Base-by-base conservation (phyloP, 2,888 invertebrate species). In the Heliconius charithonia region DNA sequence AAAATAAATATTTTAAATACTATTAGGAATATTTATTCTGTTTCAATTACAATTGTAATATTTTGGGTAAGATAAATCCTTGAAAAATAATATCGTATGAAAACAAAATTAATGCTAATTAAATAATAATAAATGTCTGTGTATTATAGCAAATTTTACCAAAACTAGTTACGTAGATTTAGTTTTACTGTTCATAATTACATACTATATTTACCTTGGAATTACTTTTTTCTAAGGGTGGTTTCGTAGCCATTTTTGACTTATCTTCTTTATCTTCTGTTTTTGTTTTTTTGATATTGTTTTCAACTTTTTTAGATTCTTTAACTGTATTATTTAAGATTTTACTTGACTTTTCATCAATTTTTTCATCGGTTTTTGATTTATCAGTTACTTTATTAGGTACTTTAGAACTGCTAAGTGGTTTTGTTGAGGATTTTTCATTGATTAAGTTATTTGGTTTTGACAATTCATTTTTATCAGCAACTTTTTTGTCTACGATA, bases 241-340 rank as follows among this genome's bases (percentile, higher is more conserved):
- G 95, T 86, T 95, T 95, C 0, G 95, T 93, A 22, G 94, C 92
- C 94, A 95, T 94, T 84, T 91, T 91, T 41, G 88, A 76, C 82
- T 88, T 89, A 25, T 92, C 91, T 83, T 93, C 78, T 83, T 90
- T 85, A n/a, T 83, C 73, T 81, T 87, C 86, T 81, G 80, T 45
- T 82, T 83, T 81, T 79, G 76, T 59, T 83, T 83, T 83, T 51
- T 80, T 75, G 0, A 56, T 79, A 70, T n/a, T 59, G 84, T 84
- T 86, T n/a, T 82, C 83, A 63, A 73, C 81, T 79, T 86, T 85
- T 86, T 86, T 82, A 81, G 76, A 84, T 87, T 91, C 85, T 86
- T 86, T 79, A 72, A 84, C 85, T 84, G 81, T 81, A 81, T 86
- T 85, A 73, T 86, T 81, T 63, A 85, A 76, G 78, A 85, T 67